A percentile compares a stretch with the other conserved stretches of the same genome.
These are phyloP conservation scores for Pseudococcus jackbeardsleyi DNA, from an alignment of 2,888 invertebrate genomes.

Conservation along the genomic window DNA sequence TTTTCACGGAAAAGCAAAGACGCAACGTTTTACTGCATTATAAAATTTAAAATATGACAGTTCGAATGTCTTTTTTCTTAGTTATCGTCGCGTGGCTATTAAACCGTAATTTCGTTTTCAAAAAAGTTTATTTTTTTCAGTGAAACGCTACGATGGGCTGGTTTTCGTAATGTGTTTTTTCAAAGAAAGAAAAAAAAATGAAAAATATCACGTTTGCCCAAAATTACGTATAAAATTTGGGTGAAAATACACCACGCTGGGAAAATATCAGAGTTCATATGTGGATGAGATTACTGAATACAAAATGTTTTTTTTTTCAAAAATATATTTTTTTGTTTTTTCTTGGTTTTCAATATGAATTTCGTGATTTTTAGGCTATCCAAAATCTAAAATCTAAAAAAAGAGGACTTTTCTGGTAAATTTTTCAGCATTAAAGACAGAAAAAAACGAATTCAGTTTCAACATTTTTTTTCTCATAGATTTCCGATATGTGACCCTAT, in stretches of 20 bases:
- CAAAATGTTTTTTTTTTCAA: too few species aligned
- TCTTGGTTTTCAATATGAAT: too few species aligned
- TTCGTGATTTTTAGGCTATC: too few species aligned
- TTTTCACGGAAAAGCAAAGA: constrained; percentile 41
- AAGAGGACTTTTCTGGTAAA: too few species aligned
- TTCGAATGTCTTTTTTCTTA: constrained; percentile 46
- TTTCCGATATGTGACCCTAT: too few species aligned
- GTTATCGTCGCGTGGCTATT: constrained; percentile 23
- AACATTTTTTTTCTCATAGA: too few species aligned
- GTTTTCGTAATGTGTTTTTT: constrained; percentile 16
- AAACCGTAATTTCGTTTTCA: constrained; percentile 9
- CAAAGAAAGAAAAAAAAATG: too few species aligned
- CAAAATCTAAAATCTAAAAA: too few species aligned
- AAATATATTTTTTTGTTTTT: too few species aligned
- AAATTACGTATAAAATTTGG: not conserved
- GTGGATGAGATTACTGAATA: too few species aligned
- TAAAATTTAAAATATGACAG: constrained; percentile 55
- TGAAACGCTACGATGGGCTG: not conserved
- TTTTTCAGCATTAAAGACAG: too few species aligned
- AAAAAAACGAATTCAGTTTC: too few species aligned
- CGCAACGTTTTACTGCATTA: constrained; percentile 54
- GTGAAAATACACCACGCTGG: not conserved
- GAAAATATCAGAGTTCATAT: not conserved
- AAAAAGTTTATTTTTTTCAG: not conserved
- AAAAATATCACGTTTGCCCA: not conserved